Conservation (phyloP, 2,888 invertebrate genomes). For the Drosophila crucigera region DNA sequence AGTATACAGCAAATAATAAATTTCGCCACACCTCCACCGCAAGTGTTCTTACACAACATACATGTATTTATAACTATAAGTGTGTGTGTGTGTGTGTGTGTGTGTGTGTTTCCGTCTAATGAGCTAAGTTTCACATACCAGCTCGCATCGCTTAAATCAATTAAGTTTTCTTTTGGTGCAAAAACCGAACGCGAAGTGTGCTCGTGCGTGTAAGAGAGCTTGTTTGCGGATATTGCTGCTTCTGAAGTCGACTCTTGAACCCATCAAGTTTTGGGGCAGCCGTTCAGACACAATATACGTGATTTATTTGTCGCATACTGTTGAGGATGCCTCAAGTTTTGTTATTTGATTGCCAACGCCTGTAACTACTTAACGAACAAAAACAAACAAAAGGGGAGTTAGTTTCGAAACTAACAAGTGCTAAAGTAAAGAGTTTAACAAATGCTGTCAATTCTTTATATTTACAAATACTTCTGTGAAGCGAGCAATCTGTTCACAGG, state of each 20-base stretch:
- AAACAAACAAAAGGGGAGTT: slow-evolving; percentile 11
- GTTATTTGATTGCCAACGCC: slow-evolving; percentile 61
- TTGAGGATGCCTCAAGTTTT: slow-evolving; percentile 50
- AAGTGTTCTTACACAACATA: slow-evolving; percentile 15
- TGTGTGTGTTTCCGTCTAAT: slow-evolving; percentile 30
- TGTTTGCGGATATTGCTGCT: slow-evolving; percentile 22
- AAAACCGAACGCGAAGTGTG: slow-evolving; percentile 39
- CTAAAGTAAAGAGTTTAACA: slow-evolving; percentile 29
- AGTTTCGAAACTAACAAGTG: slow-evolving; percentile 14
- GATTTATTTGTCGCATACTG: slow-evolving; percentile 58
- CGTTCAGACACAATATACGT: slow-evolving; percentile 62
- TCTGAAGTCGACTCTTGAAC: slow-evolving; percentile 2
- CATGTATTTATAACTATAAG: neutral
- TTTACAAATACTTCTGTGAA: slow-evolving; percentile 16
- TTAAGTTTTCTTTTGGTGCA: slow-evolving; percentile 52
- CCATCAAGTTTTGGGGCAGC: slow-evolving; percentile 42
- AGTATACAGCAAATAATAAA: slow-evolving; percentile 53
- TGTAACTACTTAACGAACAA: slow-evolving; percentile 23
- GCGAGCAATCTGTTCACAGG: neutral
- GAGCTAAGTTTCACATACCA: slow-evolving; percentile 44
- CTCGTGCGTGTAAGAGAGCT: slow-evolving; percentile 63
- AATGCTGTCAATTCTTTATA: slow-evolving; percentile 28
- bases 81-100: slow-evolving; percentile 4
- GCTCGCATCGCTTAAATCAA: slow-evolving; percentile 63
- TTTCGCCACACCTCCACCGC: slow-evolving; percentile 29